Evolutionary conservation across 1,140 invertebrate species (phyloP).

Genomic region (Himalopsyche phryganea): DNA sequence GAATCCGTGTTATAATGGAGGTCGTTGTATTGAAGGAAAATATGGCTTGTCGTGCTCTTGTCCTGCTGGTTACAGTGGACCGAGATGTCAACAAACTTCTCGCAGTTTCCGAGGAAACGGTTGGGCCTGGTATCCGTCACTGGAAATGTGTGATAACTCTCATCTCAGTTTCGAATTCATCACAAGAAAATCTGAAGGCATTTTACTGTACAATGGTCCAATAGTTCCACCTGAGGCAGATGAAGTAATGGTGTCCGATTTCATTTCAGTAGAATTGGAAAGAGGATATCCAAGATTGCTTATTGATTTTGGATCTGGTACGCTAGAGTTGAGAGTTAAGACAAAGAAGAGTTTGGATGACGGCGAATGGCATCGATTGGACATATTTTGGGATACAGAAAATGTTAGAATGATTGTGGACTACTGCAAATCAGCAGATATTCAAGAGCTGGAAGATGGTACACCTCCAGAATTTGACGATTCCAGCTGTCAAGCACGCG

Average conservation of each 20-base stretch:
- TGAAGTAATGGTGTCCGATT: slow-evolving; percentile 87
- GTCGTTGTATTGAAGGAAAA: slow-evolving; percentile 85
- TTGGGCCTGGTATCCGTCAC: slow-evolving; percentile 93
- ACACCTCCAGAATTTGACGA: slow-evolving; percentile 82
- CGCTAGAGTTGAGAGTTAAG: slow-evolving; percentile 83
- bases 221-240: slow-evolving; percentile 87
- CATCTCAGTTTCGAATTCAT: slow-evolving; percentile 94
- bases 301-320: slow-evolving; percentile 94
- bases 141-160: slow-evolving; percentile 94
- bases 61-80: slow-evolving; percentile 86
- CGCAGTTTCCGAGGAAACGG: slow-evolving; percentile 89
- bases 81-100: slow-evolving; percentile 92
- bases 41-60: slow-evolving; percentile 86
- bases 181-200: slow-evolving; percentile 82
- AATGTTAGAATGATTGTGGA: slow-evolving; percentile 89
- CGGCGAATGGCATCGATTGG: slow-evolving; percentile 93
- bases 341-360: slow-evolving; percentile 84
- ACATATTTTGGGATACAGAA: slow-evolving; percentile 94
- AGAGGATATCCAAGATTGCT: slow-evolving; percentile 85
- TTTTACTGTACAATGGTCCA: slow-evolving; percentile 95
- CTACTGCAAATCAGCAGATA: slow-evolving; percentile 81
- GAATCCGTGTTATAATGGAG: slow-evolving; percentile 92
- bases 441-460: slow-evolving; percentile 84
- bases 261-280: slow-evolving; percentile 89
- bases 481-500: slow-evolving; percentile 81